Evolutionary conservation across 2,797 vertebrate species (phyloP), one percentile per base, ranked within the genome.

Genomic region (Melanotaenia parkinsoni): DNA sequence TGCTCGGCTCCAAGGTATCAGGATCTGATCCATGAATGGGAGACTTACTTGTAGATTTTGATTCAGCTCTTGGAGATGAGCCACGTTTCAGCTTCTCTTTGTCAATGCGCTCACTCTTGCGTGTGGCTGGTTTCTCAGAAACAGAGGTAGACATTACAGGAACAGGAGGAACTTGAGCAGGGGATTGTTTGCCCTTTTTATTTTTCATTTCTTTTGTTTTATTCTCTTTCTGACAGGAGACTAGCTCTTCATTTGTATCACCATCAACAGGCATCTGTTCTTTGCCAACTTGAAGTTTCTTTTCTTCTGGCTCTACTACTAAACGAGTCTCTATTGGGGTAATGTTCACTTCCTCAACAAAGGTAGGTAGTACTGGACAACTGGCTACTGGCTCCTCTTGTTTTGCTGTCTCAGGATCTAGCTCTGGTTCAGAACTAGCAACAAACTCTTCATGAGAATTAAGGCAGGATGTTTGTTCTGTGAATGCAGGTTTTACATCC

Each of bases 41-140:
- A 70, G 97, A 98, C 91, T 98, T 99, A 57, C 94, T 93, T 54
- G 96, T 91, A 0, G 95, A 95, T 76, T 96, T 96, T 0, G 91
- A 92, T 50, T 99, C 98, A 54, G 96, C 97, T 67, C 98, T 96
- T 40, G 98, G 98, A 38, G 98, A 99, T 22, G 85, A 95, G 0
- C 96, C 97, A 53, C 97, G 94, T 87, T 97, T 99, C 0, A 96
- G 93, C 56, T 98, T 99, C 71, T 99, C 98, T 75, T 96, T 96
- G 86, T 99, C 98, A 66, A 99, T 99, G 50, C 98, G 95, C 84
- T 99, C 97, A 0, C 98, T 99, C 87, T 99, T 99, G 40, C 98
- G 96, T 0, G 96, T 99, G 64, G 95, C 97, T 0, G 93, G 97
- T 84, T 99, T 99, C 88, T 99, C 98, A 0, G 87, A 66, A 3